phyloP scores from a whole-genome alignment of 2,888 invertebrate genomes.

The Xylota segnis region DNA sequence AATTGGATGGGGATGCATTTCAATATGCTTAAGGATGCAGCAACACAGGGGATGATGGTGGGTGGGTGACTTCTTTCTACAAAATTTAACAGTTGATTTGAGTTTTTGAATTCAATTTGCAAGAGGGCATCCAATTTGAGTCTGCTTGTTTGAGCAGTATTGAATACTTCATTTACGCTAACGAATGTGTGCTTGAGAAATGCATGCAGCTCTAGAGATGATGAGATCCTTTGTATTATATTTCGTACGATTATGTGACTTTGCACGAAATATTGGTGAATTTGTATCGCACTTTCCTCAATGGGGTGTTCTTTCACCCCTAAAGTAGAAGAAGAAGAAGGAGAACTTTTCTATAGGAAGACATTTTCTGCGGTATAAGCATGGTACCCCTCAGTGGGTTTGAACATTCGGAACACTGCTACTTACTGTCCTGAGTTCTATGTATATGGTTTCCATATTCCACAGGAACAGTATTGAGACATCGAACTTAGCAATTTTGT shows the following conservation, averaged over 20 bases:
- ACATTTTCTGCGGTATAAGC: too few species aligned
- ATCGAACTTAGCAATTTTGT: too few species aligned
- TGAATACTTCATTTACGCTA: neutral
- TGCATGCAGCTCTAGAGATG: neutral
- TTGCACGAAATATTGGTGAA: too few species aligned
- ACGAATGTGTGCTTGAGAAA: neutral
- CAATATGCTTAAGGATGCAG: constrained; percentile 12
- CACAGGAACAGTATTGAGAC: too few species aligned
- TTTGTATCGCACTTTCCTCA: too few species aligned
- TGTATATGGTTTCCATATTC: too few species aligned
- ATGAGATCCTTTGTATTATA: neutral
- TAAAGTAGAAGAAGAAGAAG: too few species aligned
- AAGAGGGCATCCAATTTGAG: neutral
- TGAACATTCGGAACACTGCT: too few species aligned
- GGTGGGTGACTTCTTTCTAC: constrained; percentile 1
- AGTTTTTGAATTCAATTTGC: constrained; percentile 12
- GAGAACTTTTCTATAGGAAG: too few species aligned
- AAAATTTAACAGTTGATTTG: constrained; percentile 29
- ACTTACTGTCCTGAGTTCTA: too few species aligned
- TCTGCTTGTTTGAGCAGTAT: neutral
- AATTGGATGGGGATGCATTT: constrained; percentile 11
- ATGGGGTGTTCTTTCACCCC: too few species aligned
- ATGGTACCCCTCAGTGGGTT: too few species aligned
- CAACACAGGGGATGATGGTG: neutral
- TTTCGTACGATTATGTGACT: neutral